Evolutionary conservation across 1,140 invertebrate species (phyloP).

Genomic region (Polypedilum pembai): DNA sequence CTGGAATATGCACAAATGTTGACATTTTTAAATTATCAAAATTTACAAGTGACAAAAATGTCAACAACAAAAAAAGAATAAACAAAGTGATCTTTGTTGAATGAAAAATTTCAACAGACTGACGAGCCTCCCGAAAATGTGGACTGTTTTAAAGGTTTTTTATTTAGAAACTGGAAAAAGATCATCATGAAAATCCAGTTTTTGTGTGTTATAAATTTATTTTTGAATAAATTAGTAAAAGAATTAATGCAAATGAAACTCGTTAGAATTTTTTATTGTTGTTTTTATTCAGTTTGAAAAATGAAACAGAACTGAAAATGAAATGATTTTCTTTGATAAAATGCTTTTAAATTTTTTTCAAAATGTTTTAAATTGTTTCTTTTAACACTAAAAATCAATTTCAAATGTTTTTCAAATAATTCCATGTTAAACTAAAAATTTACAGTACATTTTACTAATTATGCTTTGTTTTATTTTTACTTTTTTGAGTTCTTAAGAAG

Average conservation of each 20-base stretch:
- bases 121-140: not conserved
- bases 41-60: not conserved
- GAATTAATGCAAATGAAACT: not conserved
- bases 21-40: slow-evolving; percentile 31
- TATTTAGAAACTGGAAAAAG: slow-evolving; percentile 3
- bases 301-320: not conserved
- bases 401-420: too few species aligned
- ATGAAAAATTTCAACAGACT: not conserved
- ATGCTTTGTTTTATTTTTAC: too few species aligned
- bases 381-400: too few species aligned
- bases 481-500: too few species aligned
- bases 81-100: not conserved
- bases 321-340: too few species aligned
- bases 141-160: not conserved
- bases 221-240: not conserved
- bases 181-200: slow-evolving; percentile 1
- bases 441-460: too few species aligned
- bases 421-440: too few species aligned
- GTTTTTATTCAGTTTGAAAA: not conserved
- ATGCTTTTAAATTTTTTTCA: too few species aligned
- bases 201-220: not conserved
- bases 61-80: not conserved
- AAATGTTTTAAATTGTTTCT: too few species aligned
- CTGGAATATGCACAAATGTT: slow-evolving; percentile 40
- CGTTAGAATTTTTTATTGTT: not conserved